Evolutionary conservation across 2,797 vertebrate species (phyloP).

Genomic region (Chanos chanos): DNA sequence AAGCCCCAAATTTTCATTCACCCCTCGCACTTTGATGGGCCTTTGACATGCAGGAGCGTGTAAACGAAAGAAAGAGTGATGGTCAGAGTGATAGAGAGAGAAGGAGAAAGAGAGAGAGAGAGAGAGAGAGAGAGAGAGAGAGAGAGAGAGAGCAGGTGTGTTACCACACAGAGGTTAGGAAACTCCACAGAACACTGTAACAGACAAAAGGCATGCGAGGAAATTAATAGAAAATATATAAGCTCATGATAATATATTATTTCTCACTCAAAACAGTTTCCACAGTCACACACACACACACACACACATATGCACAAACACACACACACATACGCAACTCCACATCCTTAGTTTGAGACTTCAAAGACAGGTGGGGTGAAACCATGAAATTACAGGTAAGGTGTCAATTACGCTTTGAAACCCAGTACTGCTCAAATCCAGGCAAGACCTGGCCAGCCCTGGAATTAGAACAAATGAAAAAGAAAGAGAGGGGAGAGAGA

Average conservation of each 20-base stretch:
- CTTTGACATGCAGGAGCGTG: slow-evolving; percentile 20
- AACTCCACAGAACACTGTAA: too few relatives aligned
- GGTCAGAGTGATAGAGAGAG: background rate
- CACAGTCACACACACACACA: slow-evolving; percentile 10
- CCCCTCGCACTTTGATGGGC: slow-evolving; percentile 9
- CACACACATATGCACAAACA: slow-evolving; percentile 21
- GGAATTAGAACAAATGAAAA: slow-evolving; percentile 77
- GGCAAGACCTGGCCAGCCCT: slow-evolving; percentile 79
- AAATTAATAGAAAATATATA: too few relatives aligned
- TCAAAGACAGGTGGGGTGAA: slow-evolving; percentile 82
- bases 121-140: too few relatives aligned
- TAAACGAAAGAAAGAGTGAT: background rate
- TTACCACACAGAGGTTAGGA: too few relatives aligned
- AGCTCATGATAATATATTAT: too few relatives aligned
- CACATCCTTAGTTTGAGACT: slow-evolving; percentile 67
- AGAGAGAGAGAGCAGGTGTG: too few relatives aligned
- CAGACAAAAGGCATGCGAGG: too few relatives aligned
- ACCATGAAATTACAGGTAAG: slow-evolving; percentile 83
- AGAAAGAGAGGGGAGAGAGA: slow-evolving; percentile 45
- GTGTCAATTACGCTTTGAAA: slow-evolving; percentile 85
- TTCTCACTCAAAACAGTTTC: too few relatives aligned
- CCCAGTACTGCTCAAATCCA: slow-evolving; percentile 76
- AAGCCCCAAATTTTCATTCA: slow-evolving; percentile 9
- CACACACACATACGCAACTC: slow-evolving; percentile 47
- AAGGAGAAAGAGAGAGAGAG: slow-evolving; percentile 18